phyloP scores from a whole-genome alignment of 2,797 vertebrate genomes.

The Catharus ustulatus region DNA sequence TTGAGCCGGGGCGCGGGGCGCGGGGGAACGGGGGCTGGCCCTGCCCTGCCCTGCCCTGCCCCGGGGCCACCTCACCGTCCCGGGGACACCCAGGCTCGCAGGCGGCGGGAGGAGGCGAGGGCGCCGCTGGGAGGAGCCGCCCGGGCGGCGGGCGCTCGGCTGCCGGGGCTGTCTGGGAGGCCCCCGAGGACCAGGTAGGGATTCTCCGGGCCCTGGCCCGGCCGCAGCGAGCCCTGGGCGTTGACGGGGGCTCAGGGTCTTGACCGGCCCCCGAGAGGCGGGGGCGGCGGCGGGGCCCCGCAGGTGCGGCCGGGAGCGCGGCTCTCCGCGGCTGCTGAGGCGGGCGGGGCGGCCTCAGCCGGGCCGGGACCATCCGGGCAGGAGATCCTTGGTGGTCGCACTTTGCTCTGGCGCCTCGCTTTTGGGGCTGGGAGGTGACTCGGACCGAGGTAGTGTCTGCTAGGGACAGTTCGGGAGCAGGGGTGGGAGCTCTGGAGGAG shows the following conservation, averaged over 20 bases:
- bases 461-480: not conserved
- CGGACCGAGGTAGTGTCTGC: not conserved
- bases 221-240: not conserved
- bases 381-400: no score
- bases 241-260: not conserved
- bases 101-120: not conserved
- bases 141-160: not conserved
- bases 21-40: no score
- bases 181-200: not conserved
- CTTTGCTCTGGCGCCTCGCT: not conserved
- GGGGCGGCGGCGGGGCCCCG: not conserved
- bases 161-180: not conserved
- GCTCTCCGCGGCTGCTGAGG: rapidly evolving
- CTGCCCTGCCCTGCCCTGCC: not conserved
- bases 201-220: no score
- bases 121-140: not conserved
- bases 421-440: not conserved
- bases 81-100: rapidly evolving
- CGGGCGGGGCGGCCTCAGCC: not conserved
- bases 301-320: no score
- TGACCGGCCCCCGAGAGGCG: not conserved
- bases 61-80: rapidly evolving
- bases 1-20: not conserved
- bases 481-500: rapidly evolving
- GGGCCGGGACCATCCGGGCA: rapidly evolving